Evolutionary conservation across 2,888 invertebrate species (phyloP).

Genomic region (Spisula subtruncata): DNA sequence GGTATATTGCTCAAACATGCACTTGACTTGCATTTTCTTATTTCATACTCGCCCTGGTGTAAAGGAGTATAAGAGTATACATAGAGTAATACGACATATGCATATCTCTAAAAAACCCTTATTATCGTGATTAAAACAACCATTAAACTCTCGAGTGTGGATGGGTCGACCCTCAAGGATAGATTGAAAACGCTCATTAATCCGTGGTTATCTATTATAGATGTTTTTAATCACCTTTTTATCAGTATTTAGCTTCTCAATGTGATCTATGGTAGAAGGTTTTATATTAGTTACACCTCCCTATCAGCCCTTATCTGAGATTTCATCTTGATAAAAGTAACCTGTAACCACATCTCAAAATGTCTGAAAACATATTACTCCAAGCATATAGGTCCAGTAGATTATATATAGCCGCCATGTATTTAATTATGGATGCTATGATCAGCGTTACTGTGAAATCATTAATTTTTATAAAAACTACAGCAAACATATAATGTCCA

Average conservation of each 20-base stretch:
- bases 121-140: slow-evolving; percentile 28
- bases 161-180: slow-evolving; percentile 27
- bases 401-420: background rate
- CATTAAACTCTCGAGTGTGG: slow-evolving; percentile 38
- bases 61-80: no score
- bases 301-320: slow-evolving; percentile 27
- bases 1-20: slow-evolving; percentile 14
- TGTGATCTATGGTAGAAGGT: slow-evolving; percentile 60
- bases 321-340: background rate
- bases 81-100: slow-evolving; percentile 20
- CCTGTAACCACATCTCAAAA: background rate
- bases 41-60: background rate
- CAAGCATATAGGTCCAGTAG: background rate
- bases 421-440: background rate
- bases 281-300: slow-evolving; percentile 66
- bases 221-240: slow-evolving; percentile 64
- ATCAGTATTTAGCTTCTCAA: slow-evolving; percentile 56
- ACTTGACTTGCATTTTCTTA: slow-evolving; percentile 38
- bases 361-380: background rate
- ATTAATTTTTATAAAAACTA: no score
- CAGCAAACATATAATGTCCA: no score
- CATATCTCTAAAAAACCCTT: slow-evolving; percentile 28
- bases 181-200: slow-evolving; percentile 59
- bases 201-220: slow-evolving; percentile 64
- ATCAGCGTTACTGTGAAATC: background rate